These are phyloP conservation scores for Antedon mediterranea DNA, from an alignment of 53 echinoderm and acorn worm genomes.

Conservation along the genomic window DNA sequence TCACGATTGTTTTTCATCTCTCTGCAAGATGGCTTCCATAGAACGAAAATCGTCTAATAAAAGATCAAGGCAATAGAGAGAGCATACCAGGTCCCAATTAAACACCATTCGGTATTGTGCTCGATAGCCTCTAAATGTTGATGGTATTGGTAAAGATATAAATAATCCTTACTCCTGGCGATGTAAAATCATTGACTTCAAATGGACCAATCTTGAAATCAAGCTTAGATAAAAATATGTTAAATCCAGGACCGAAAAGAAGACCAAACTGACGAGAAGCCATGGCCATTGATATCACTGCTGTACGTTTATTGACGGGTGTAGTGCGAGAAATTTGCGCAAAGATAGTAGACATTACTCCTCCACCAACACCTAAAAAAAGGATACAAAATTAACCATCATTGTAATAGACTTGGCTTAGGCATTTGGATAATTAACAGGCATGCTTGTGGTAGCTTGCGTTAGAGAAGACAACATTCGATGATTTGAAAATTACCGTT, in stretches of 20 bases:
- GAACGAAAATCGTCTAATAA: no score
- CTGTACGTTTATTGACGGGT: conserved; percentile 54
- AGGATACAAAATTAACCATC: neutral
- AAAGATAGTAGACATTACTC: conserved; percentile 68
- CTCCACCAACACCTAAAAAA: conserved; percentile 84
- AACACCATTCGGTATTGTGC: no score
- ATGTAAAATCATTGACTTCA: conserved; percentile 38
- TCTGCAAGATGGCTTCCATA: no score
- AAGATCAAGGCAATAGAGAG: neutral
- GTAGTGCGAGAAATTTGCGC: conserved; percentile 78
- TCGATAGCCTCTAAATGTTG: no score
- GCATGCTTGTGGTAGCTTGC: no score
- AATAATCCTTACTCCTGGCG: conserved; percentile 58
- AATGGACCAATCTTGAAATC: conserved; percentile 58
- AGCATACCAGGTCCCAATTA: neutral
- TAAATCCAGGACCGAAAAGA: conserved; percentile 74
- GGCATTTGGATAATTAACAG: no score
- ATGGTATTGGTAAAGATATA: no score
- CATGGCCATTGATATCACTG: conserved; percentile 53
- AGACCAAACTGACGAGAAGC: conserved; percentile 79
- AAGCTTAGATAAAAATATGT: conserved; percentile 38
- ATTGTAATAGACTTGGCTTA: neutral
- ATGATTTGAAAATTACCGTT: no score
- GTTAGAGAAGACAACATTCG: no score
- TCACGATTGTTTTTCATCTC: no score